Evolutionary conservation across 2,113 vertebrate species (phyloP).

Genomic region (Alethe castanea): DNA sequence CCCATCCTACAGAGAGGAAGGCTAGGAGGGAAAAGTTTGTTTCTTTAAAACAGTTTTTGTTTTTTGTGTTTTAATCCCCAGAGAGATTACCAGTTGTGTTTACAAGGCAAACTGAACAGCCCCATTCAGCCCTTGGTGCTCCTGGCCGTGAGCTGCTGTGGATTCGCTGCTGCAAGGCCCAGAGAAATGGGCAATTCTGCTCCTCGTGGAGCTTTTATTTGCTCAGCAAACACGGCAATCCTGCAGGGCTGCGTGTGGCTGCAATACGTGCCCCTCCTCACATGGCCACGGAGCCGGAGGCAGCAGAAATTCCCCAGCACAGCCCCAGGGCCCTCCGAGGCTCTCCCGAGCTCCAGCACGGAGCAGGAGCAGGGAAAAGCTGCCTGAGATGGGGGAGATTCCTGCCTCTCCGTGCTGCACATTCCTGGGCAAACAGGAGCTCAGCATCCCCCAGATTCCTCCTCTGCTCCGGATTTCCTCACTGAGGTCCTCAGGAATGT

Average conservation of each 20-base stretch:
- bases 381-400: background rate
- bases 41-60: background rate
- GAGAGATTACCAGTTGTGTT: background rate
- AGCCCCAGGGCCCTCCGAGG: no score
- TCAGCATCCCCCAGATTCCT: background rate
- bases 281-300: background rate
- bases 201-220: background rate
- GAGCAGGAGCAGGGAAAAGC: background rate
- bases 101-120: background rate
- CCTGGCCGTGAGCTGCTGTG: background rate
- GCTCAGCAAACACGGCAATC: conserved; percentile 10
- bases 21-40: background rate
- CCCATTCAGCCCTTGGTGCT: background rate
- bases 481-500: rapidly evolving
- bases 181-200: background rate
- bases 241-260: rapidly evolving
- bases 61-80: background rate
- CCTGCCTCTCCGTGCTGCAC: rapidly evolving
- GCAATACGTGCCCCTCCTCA: background rate
- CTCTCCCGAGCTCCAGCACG: background rate
- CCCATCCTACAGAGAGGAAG: background rate
- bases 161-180: background rate
- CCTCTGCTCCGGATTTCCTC: rapidly evolving
- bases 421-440: background rate
- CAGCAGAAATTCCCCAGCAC: no score